Conservation (phyloP, 2,113 vertebrate genomes). For the Dissostichus mawsoni region DNA sequence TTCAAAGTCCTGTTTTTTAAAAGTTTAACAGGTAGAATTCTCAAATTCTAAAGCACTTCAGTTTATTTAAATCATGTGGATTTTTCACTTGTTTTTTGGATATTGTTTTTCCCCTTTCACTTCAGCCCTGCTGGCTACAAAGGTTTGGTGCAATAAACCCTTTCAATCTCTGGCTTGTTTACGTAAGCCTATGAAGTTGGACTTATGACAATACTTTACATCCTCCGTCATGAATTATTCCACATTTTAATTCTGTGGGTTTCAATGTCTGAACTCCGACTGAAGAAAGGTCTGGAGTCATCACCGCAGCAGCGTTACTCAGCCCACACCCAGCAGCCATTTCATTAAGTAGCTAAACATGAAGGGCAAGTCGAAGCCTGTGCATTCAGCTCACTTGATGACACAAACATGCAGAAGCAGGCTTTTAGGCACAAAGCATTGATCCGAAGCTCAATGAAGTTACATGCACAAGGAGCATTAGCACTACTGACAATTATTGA, state of each 20-base stretch:
- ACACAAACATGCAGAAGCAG: conserved; percentile 53
- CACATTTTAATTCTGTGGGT: conserved; percentile 31
- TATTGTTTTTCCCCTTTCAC: background rate
- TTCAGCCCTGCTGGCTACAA: background rate
- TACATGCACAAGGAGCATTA: conserved; percentile 37
- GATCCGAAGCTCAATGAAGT: conserved; percentile 56
- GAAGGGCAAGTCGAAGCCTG: conserved; percentile 24
- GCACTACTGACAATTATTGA: background rate
- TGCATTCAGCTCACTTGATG: conserved; percentile 45
- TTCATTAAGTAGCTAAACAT: conserved; percentile 30
- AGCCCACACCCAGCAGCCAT: background rate
- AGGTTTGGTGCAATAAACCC: background rate
- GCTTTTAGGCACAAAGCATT: conserved; percentile 41
- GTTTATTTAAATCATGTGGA: background rate
- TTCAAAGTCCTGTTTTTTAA: conserved; percentile 21
- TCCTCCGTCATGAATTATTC: conserved; percentile 33
- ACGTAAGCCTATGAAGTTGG: background rate
- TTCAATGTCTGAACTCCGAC: conserved; percentile 44
- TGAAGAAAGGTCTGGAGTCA: conserved; percentile 9
- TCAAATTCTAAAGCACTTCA: background rate
- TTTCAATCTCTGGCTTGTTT: conserved; percentile 29
- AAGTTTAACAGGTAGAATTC: conserved; percentile 15
- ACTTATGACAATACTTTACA: conserved; percentile 37
- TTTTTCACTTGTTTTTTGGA: background rate
- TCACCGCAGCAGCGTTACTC: conserved; percentile 26